Base-by-base conservation (phyloP, 1,140 invertebrate species). In the Hypothenemus hampei region DNA sequence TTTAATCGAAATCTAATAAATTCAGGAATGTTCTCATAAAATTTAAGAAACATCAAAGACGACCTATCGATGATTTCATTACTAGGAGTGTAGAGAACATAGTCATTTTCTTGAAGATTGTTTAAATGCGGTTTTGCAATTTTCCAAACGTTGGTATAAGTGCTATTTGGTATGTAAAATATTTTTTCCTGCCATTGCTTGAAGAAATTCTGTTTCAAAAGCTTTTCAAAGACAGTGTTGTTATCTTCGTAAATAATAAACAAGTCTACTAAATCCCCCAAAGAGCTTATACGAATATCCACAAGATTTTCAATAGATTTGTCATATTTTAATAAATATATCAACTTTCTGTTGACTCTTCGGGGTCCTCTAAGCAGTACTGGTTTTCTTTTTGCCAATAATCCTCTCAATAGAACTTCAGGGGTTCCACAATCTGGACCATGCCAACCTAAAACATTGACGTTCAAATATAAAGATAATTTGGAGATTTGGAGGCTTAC, bases 11-110 rank as follows among this genome's bases (percentile, higher is more conserved):
- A 83, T 22, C 73, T 72, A 13, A 82, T 74, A 1, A 80, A 80
- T 63, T 82, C 74, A 6, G 81, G 77, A 72, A 78, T 80, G 20
- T 80, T 78, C 43, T 82, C 74, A 65, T 83, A 81, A 13, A 78
- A 69, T 65, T 85, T 85, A 18, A 85, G 73, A 69, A 82, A 86
- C 66, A 79, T 76, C 3, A 85, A 60, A 8, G 81, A 80, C 29
- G 75, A 68, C 4, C 73, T 71, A 35, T 82, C 81, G 20, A 80
- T 75, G 26, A 85, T 76, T 45, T 83, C 78, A 60, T 81, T 78
- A 7, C 73, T 64, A 50, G 80, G 75, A 24, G 76, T 78, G 22
- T 73, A 75, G 6, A 85, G 69, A 37, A 84, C 75, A 16, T 85
- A 70, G 69, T 85, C 83, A 53, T 82, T 80, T 8, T 77, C 71